A percentile compares a stretch with the other conserved stretches of the same genome.
Conservation (phyloP, 2,113 vertebrate species). For the Odocoileus hemionus region DNA sequence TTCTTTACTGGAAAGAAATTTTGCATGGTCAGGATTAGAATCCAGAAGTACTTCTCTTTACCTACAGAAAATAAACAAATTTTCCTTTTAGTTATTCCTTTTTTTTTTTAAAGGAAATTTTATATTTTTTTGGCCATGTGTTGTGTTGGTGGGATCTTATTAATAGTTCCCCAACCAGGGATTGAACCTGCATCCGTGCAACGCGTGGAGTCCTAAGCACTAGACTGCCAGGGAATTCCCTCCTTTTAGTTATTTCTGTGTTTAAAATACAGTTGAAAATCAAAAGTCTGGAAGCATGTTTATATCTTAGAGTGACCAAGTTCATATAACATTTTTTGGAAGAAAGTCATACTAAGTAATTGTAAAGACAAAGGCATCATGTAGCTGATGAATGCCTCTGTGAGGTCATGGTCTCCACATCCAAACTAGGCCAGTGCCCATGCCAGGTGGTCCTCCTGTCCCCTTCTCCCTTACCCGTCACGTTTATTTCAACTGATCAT, state of each 20-base stretch:
- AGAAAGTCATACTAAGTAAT: not conserved
- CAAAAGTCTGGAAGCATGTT: not conserved
- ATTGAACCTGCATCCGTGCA: not conserved
- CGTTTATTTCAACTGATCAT: not conserved
- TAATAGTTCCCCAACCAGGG: not conserved
- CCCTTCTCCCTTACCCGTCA: not conserved
- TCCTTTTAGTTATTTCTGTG: not conserved
- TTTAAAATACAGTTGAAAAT: conserved; percentile 11
- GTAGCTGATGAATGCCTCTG: not conserved
- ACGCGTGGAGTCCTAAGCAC: not conserved
- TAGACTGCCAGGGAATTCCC: not conserved
- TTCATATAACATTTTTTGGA: not conserved
- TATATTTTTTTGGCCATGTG: not conserved
- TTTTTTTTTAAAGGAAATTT: not conserved
- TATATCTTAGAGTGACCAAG: not conserved
- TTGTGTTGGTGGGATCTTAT: not conserved
- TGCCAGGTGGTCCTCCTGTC: not conserved
- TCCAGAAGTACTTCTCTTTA: not conserved
- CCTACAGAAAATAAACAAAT: not conserved
- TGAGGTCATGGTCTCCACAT: not conserved
- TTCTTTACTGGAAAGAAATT: not conserved
- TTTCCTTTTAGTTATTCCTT: conserved; percentile 13
- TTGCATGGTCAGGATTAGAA: not conserved
- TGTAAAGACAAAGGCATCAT: not conserved
- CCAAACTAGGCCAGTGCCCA: not conserved